phyloP scores from a whole-genome alignment of 2,113 vertebrate genomes.

The Pollimyrus isidori region DNA sequence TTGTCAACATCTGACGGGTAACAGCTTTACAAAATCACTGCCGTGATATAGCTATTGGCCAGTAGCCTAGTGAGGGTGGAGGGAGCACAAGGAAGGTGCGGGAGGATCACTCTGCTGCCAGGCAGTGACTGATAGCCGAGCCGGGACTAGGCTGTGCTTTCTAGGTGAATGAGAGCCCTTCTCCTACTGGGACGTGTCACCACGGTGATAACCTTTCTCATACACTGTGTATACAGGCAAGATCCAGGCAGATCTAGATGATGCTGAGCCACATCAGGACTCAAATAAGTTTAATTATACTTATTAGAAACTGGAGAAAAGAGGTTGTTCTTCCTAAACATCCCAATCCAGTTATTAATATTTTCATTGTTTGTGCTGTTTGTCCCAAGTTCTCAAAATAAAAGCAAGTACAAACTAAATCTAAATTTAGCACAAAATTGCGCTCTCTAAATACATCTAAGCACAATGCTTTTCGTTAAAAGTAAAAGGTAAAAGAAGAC shows the following conservation, averaged over 20 bases:
- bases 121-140: neutral
- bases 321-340: neutral
- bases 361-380: neutral
- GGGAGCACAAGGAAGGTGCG: neutral
- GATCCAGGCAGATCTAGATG: neutral
- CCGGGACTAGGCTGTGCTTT: neutral
- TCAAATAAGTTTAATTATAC: neutral
- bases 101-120: neutral
- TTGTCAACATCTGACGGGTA: neutral
- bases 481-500: neutral
- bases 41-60: neutral
- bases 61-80: neutral
- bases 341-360: neutral
- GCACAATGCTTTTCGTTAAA: neutral
- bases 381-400: neutral
- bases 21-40: neutral
- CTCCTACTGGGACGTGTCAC: neutral
- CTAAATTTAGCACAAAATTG: neutral
- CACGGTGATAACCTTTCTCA: neutral
- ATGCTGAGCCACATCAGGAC: neutral
- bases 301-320: neutral
- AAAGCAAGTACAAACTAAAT: neutral
- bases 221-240: neutral
- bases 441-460: neutral
- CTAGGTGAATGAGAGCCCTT: neutral